Evolutionary conservation across 2,113 vertebrate genomes (phyloP), one percentile per base, ranked within the genome.

Genomic region (Rutilus rutilus): DNA sequence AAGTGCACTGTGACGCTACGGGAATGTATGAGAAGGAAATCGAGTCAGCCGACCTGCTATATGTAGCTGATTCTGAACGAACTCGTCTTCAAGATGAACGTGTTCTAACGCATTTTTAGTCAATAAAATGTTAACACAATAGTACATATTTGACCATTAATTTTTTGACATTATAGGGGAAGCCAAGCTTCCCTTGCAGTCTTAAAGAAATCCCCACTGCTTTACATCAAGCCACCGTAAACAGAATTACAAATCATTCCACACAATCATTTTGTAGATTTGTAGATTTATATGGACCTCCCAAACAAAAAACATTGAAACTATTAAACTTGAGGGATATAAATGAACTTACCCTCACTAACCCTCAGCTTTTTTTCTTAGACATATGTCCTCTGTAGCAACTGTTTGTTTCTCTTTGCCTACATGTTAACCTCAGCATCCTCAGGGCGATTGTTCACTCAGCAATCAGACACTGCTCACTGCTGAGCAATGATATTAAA

Each of bases 181-280:
- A 33, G 33, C 33, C 4, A 4, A 33, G 33, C 33, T 33, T 33
- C 33, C 33, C 33, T 33, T 33, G 4, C 33, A 33, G 33, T 33
- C 33, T 33, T 33, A 33, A 33, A 33, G 33, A 33, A 33, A 33
- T 33, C 33, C 33, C 33, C 33, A 33, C 33, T 33, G 3, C 36
- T 17, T 17, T 6, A 86, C 86, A 74, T 60, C 78, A 87, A 1
- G 88, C 92, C 93, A 95, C 92, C 87, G 57, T 86, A 93, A 94
- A 94, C 75, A 89, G 86, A 80, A 88, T 83, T 90, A 92, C 90
- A 91, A 91, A 90, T 90, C 93, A n/a, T 93, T 94, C 91, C 93
- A 92, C 81, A 90, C 85, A 82, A 93, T 91, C 87, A 86, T 89
- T 84, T 87, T 86, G 52, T 88, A 71, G 74, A 86, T n/a, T n/a